phyloP scores from a whole-genome alignment of 1,140 invertebrate species.

The Orussus abietinus region DNA sequence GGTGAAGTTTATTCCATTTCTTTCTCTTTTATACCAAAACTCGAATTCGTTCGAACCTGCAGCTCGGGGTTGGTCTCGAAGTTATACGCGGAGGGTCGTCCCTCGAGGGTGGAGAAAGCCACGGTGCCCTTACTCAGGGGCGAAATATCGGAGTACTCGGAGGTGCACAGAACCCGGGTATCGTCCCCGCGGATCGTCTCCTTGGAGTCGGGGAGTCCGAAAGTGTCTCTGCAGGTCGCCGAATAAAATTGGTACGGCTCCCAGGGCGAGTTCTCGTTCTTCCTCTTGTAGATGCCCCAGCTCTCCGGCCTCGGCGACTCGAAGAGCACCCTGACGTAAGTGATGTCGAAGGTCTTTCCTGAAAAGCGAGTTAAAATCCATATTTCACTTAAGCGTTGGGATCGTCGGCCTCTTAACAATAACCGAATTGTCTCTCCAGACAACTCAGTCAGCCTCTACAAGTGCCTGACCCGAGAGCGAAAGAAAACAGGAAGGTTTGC shows the following conservation, averaged over 20 bases:
- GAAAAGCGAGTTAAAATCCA: conserved; percentile 34
- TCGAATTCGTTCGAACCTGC: conserved; percentile 63
- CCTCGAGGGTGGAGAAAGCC: conserved; percentile 93
- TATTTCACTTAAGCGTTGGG: too few species aligned
- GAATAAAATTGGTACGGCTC: conserved; percentile 96
- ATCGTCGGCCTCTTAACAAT: too few species aligned
- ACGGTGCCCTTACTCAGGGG: conserved; percentile 93
- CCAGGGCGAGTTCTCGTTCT: conserved; percentile 77
- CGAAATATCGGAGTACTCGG: conserved; percentile 96
- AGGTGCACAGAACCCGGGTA: conserved; percentile 87
- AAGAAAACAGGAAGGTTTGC: too few species aligned
- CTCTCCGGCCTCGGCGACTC: conserved; percentile 94
- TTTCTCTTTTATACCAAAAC: background rate
- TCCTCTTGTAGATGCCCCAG: conserved; percentile 93
- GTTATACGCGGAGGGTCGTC: conserved; percentile 83
- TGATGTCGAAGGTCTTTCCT: conserved; percentile 98
- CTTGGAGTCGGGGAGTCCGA: conserved; percentile 72
- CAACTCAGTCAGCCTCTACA: too few species aligned
- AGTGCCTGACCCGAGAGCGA: too few species aligned
- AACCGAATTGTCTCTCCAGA: too few species aligned
- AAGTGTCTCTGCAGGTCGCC: conserved; percentile 86
- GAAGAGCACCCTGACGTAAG: conserved; percentile 90
- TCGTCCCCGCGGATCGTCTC: conserved; percentile 67
- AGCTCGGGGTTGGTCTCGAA: conserved; percentile 86
- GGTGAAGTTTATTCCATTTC: conserved; percentile 3